phyloP scores from a whole-genome alignment of 2,113 vertebrate species.

The Leucoraja erinaceus region DNA sequence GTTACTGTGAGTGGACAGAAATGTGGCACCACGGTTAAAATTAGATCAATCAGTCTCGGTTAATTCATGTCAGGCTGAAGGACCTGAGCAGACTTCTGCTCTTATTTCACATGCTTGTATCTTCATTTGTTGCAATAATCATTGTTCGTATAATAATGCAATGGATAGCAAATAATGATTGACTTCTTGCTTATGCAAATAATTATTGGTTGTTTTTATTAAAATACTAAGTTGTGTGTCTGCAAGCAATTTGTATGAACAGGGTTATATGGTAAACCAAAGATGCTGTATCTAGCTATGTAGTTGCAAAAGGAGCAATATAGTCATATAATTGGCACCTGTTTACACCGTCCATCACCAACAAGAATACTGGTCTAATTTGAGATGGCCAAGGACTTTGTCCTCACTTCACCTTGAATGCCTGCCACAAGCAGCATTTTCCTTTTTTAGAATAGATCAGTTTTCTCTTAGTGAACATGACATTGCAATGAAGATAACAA shows the following conservation, averaged over 20 bases:
- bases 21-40: too few relatives aligned
- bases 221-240: too few relatives aligned
- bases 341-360: background rate
- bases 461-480: background rate
- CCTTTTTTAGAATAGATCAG: background rate
- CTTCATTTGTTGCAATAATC: too few relatives aligned
- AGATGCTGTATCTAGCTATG: background rate
- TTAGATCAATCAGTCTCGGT: too few relatives aligned
- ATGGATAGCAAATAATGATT: too few relatives aligned
- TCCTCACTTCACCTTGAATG: background rate
- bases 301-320: background rate
- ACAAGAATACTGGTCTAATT: background rate
- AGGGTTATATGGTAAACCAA: background rate
- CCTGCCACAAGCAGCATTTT: background rate
- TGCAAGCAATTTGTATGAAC: background rate
- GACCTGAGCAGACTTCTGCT: too few relatives aligned
- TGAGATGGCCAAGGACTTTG: background rate
- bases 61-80: too few relatives aligned
- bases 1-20: too few relatives aligned
- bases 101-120: too few relatives aligned
- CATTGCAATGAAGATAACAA: background rate
- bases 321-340: background rate
- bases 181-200: too few relatives aligned
- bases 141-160: too few relatives aligned
- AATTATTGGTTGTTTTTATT: too few relatives aligned